phyloP scores from a whole-genome alignment of 2,888 invertebrate genomes.

The Megalurothrips usitatus region DNA sequence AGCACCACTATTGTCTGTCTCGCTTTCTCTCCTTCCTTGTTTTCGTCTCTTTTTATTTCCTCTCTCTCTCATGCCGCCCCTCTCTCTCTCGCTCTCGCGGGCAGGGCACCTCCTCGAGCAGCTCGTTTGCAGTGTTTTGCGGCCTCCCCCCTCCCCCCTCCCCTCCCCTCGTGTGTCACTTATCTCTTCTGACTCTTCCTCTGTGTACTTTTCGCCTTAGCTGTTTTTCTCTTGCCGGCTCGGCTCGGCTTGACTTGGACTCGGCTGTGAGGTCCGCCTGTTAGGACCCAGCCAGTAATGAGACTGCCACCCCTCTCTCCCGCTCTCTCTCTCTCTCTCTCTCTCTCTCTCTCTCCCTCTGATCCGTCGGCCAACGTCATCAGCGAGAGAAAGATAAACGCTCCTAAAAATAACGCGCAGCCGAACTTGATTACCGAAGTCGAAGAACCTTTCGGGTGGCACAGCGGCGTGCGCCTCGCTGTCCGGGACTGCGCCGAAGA shows the following conservation, averaged over 20 bases:
- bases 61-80: neutral
- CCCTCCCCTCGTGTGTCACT: neutral
- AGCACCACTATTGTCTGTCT: neutral
- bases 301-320: neutral
- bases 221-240: neutral
- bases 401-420: too few species aligned
- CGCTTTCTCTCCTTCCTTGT: neutral
- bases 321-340: neutral
- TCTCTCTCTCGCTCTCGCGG: neutral
- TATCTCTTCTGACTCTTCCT: slow-evolving; percentile 22
- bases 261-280: neutral
- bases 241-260: neutral
- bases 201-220: slow-evolving; percentile 26
- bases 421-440: too few species aligned
- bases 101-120: neutral
- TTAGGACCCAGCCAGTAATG: neutral
- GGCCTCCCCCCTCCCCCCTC: neutral
- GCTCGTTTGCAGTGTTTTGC: slow-evolving; percentile 24
- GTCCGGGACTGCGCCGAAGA: too few species aligned
- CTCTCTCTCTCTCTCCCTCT: neutral
- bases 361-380: neutral
- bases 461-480: too few species aligned
- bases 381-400: too few species aligned
- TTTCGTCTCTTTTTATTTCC: neutral
- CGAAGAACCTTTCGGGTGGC: too few species aligned